Percentiles rank a stretch among this genome's conserved stretches.
Conservation (phyloP, 2,888 invertebrate genomes). For the Platycheirus rosarum region DNA sequence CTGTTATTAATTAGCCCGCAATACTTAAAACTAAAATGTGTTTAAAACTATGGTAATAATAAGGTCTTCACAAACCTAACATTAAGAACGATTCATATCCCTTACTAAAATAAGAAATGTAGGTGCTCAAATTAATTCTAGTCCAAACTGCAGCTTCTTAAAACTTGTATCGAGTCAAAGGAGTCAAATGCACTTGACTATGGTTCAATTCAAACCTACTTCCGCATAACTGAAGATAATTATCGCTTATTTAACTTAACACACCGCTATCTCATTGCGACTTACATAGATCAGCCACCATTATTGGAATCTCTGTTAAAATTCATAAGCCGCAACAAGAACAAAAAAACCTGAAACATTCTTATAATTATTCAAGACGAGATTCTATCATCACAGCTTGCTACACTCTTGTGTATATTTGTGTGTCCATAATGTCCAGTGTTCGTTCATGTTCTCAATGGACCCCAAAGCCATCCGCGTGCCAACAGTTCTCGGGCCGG, state of each 20-base stretch:
- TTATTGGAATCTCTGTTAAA: conserved; percentile 4
- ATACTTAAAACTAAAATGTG: too few relatives aligned
- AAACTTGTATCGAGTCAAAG: too few relatives aligned
- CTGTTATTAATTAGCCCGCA: too few relatives aligned
- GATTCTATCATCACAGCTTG: conserved; percentile 59
- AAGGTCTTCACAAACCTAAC: too few relatives aligned
- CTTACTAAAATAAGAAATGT: too few relatives aligned
- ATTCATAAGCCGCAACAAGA: conserved; percentile 16
- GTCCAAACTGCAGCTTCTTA: background rate
- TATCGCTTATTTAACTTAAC: background rate
- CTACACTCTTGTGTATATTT: conserved; percentile 27
- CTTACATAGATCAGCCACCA: background rate
- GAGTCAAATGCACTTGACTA: too few relatives aligned
- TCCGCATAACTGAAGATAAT: too few relatives aligned
- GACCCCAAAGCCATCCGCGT: conserved; percentile 31
- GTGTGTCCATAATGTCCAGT: conserved; percentile 10
- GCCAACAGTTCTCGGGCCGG: background rate
- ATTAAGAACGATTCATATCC: too few relatives aligned
- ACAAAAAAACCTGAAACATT: conserved; percentile 43
- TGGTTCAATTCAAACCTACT: too few relatives aligned
- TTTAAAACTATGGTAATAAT: too few relatives aligned
- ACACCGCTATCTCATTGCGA: background rate
- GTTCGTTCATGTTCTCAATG: conserved; percentile 42
- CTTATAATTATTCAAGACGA: conserved; percentile 54
- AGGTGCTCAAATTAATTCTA: too few relatives aligned